phyloP scores from a whole-genome alignment of 2,797 vertebrate species.

The Arrhamphus sclerolepis region DNA sequence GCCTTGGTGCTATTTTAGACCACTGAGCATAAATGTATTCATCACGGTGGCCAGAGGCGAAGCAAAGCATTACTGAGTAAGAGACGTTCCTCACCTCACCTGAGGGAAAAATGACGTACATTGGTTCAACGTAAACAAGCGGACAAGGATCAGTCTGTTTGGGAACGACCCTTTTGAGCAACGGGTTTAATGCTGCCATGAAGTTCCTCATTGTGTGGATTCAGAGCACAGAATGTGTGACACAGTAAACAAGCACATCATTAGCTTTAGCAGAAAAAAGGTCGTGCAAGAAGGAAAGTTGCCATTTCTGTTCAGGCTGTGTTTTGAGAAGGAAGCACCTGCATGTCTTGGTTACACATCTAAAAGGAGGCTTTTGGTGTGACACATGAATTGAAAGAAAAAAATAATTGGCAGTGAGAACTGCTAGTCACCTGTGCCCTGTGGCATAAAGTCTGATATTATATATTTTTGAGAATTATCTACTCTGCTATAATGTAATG shows the following conservation, averaged over 20 bases:
- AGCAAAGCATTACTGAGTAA: not conserved
- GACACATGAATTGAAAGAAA: not conserved
- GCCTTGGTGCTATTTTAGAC: conserved; percentile 5
- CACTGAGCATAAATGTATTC: not conserved
- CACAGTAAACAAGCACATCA: not conserved
- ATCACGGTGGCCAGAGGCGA: not conserved
- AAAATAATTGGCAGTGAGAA: not conserved
- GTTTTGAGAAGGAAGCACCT: too few species aligned
- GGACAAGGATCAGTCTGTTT: not conserved
- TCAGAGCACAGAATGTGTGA: not conserved
- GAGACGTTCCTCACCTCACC: conserved; percentile 6
- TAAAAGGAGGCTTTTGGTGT: not conserved
- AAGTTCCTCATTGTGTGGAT: conserved; percentile 4
- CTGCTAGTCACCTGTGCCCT: not conserved
- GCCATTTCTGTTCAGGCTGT: not conserved
- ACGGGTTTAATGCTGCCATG: not conserved
- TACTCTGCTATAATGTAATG: not conserved
- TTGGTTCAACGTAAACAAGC: conserved; percentile 3
- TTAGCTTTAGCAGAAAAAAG: not conserved
- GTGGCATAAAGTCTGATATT: not conserved
- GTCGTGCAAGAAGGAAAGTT: not conserved
- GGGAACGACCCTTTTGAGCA: not conserved
- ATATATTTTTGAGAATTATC: not conserved
- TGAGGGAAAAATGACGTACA: conserved; percentile 10
- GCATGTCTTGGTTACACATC: too few species aligned